Base-by-base conservation (phyloP, 2,797 vertebrate species). In the Apogon hyalosoma region DNA sequence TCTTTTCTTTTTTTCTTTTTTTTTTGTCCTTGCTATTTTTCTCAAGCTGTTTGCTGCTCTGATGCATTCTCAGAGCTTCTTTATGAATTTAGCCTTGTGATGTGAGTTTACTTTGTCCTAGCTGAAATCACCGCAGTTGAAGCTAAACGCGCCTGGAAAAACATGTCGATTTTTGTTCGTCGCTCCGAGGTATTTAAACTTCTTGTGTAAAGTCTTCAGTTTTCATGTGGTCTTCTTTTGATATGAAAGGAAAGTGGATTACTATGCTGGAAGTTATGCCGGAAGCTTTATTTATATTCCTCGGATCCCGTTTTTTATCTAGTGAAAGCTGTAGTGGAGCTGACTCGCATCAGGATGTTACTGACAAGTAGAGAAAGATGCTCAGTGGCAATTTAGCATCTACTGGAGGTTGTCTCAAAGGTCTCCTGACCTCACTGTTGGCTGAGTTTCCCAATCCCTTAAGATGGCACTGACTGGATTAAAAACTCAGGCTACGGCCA, bases 361-460 rank as follows among this genome's bases (percentile, higher is more conserved):
- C 65, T 67, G 66, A 64, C 68, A 78, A 54, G 47, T 40, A 31
- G 39, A 46, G n/a, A 75, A 66, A 67, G 40, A 62, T 66, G 31
- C 50, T 51, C 38, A 69, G 50, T 56, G 50, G 57, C 40, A 54
- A 41, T 59, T 64, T 76, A 48, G 52, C 63, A 68, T 1, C 43
- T n/a, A 40, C 13, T 42, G 41, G 13, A 42, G 7, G 19, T 13
- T 65, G 13, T 47, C 13, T 33, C 16, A 47, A 47, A 11, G 45
- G 24, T 69, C 48, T 50, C n/a, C 63, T 75, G 57, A 67, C 62
- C 58, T 77, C 6, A 1, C 45, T 50, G 16, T 50, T 70, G 67
- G 68, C 60, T 24, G 38, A 60, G 6, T 16, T 47, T 61, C 31
- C 55, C n/a, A 6, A 21, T 36, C 10, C 46, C 42, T 56, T 62